Percentiles rank a stretch among this genome's conserved stretches.
phyloP scores from a whole-genome alignment of 2,888 invertebrate genomes.

The Rapana venosa region DNA sequence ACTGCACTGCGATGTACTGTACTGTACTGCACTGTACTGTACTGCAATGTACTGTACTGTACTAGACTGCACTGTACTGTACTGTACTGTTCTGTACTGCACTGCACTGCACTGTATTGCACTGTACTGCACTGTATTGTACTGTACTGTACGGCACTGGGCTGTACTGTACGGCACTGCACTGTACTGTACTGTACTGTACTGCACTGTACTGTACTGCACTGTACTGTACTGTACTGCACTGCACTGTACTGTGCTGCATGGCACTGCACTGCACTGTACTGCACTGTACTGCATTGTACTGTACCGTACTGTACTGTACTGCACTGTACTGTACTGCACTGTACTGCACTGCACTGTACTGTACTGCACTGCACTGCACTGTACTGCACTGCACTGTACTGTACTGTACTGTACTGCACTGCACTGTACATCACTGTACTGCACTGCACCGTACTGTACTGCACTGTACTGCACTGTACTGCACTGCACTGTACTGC shows the following conservation, averaged over 20 bases:
- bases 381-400: constrained; percentile 1
- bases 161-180: background rate
- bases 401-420: background rate
- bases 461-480: constrained; percentile 6
- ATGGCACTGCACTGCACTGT: background rate
- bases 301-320: background rate
- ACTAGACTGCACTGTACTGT: background rate
- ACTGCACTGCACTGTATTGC: background rate
- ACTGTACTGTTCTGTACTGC: background rate
- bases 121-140: background rate
- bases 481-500: constrained; percentile 7
- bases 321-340: background rate
- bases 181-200: background rate
- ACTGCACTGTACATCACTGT: background rate
- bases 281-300: constrained; percentile 14
- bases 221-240: constrained; percentile 2
- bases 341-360: constrained; percentile 6
- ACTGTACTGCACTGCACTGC: background rate
- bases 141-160: background rate
- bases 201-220: constrained; percentile 13
- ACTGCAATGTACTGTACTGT: background rate
- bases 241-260: background rate
- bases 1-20: background rate
- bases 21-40: background rate
- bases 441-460: background rate